Evolutionary conservation across 1,140 invertebrate genomes (phyloP), one percentile per base, ranked within the genome.

Genomic region (Drosophila ambigua): DNA sequence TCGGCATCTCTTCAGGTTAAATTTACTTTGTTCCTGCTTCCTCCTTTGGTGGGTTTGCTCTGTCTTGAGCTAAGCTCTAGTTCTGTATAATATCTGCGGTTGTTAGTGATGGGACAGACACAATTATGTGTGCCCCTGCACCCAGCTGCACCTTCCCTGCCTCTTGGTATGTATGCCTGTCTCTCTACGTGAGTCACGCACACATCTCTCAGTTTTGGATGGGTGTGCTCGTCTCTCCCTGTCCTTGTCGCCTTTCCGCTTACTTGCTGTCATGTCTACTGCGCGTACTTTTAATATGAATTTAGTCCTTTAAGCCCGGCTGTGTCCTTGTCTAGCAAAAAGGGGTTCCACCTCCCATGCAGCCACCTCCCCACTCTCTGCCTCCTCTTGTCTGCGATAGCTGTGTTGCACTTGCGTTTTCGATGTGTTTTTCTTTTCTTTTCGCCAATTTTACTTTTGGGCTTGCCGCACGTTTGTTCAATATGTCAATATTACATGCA

Each of bases 401-500:
- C 68, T 81, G 60, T 69, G 78, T 84, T 84, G 80, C 80, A 83
- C 66, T 84, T 77, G 75, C 75, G 72, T 76, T 76, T 68, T 77
- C 66, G 51, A 69, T 69, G 66, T 58, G 45, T 69, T 58, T 63
- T 74, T 55, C 60, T 51, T 52, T 58, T 59, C 52, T 53, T 62
- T 72, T 49, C 65, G 65, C 54, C 74, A 77, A 77, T 77, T 77
- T 77, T 77, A 63, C 75, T 77, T 65, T 79, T 69, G 72, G 80
- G 68, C 64, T 61, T 48, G 74, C 66, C 54, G 72, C 83, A 88
- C 83, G 83, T 88, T 88, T 88, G 83, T 73, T 88, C 83, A 88
- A 88, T 88, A 88, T 88, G 83, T 88, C 83, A 88, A 88, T 88
- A 88, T 88, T 88, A 88, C 83, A 81, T 79, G 72, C 74, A 76